A percentile compares a stretch with the other conserved stretches of the same genome.
These are phyloP conservation scores for Araneus ventricosus DNA, from an alignment of 1,140 invertebrate genomes.

Conservation along the genomic window DNA sequence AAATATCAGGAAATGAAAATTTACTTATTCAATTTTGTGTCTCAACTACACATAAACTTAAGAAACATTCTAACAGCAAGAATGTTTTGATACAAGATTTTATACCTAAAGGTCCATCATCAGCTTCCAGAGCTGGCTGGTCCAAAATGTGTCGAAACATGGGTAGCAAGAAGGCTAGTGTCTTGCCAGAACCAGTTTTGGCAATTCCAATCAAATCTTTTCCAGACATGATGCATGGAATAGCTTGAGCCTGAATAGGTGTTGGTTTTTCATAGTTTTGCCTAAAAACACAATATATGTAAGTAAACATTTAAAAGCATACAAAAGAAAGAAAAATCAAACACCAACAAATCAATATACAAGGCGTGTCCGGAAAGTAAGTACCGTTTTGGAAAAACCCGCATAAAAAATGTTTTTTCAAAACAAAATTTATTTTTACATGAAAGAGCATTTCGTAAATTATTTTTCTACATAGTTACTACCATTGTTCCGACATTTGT, in stretches of 20 bases:
- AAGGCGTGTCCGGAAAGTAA: too few species aligned
- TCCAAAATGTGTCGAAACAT: slow-evolving; percentile 99
- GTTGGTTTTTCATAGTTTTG: slow-evolving; percentile 98
- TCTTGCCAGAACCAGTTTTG: slow-evolving; percentile 98
- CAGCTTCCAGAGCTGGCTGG: slow-evolving; percentile 94
- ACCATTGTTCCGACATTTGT: too few species aligned
- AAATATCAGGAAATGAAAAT: too few species aligned
- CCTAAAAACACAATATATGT: slow-evolving; percentile 77
- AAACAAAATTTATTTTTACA: too few species aligned
- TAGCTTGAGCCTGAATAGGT: slow-evolving; percentile 98
- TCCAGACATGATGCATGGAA: slow-evolving; percentile 98
- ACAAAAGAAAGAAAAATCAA: not conserved
- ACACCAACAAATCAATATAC: not conserved
- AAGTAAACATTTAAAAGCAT: not conserved
- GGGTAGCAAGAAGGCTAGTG: slow-evolving; percentile 97
- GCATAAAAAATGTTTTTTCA: too few species aligned
- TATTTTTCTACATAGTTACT: too few species aligned
- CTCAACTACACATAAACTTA: too few species aligned
- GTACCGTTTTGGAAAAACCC: too few species aligned
- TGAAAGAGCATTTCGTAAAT: too few species aligned
- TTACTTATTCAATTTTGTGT: not conserved
- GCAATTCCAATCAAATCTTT: slow-evolving; percentile 99
- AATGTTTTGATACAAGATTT: slow-evolving; percentile 55
- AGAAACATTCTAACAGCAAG: too few species aligned
- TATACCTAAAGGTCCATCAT: slow-evolving; percentile 95